These are phyloP conservation scores for Pangasius macronema DNA, from an alignment of 2,797 vertebrate genomes.

Conservation along the genomic window DNA sequence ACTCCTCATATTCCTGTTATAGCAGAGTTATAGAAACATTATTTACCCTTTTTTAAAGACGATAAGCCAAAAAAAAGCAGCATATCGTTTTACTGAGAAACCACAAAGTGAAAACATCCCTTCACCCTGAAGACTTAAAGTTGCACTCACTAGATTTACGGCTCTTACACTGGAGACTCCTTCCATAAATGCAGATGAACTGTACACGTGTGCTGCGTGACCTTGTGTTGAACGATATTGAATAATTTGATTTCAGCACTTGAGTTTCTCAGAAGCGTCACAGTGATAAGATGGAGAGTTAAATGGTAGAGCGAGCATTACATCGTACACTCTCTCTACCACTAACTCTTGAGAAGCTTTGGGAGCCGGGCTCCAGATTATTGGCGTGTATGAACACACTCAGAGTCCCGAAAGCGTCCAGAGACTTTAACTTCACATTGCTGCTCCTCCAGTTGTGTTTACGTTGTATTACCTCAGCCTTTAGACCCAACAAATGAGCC, in stretches of 20 bases:
- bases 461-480: neutral
- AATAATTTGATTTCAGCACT: neutral
- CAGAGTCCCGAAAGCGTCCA: neutral
- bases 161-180: neutral
- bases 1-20: too few species aligned
- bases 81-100: too few species aligned
- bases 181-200: neutral
- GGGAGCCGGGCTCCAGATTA: neutral
- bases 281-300: neutral
- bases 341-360: neutral
- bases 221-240: neutral
- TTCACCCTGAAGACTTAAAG: too few species aligned
- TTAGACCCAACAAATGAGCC: neutral
- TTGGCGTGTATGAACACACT: neutral
- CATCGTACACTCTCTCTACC: neutral
- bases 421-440: neutral
- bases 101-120: too few species aligned
- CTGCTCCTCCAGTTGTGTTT: neutral
- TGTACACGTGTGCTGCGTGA: neutral
- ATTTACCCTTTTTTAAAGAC: too few species aligned
- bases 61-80: too few species aligned
- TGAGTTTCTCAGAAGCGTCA: neutral
- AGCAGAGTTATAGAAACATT: too few species aligned
- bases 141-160: neutral
- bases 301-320: neutral